These are phyloP conservation scores for Mayetiola destructor DNA, from an alignment of 2,888 invertebrate species.

Conservation along the genomic window DNA sequence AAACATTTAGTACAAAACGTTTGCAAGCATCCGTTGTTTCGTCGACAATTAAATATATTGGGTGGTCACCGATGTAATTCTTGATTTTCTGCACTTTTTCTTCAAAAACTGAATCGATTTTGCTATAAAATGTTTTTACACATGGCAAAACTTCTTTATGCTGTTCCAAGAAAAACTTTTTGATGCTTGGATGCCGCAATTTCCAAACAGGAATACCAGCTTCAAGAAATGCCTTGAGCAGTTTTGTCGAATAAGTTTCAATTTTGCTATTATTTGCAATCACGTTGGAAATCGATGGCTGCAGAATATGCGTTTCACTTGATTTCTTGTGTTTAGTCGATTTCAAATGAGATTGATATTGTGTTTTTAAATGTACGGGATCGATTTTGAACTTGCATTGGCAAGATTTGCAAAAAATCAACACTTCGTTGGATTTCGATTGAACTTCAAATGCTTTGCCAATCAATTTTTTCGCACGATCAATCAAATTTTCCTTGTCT, in stretches of 20 bases:
- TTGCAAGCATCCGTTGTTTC: background rate
- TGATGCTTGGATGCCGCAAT: constrained; percentile 1
- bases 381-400: background rate
- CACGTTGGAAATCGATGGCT: background rate
- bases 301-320: background rate
- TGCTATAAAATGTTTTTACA: background rate
- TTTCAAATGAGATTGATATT: background rate
- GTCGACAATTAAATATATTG: constrained; percentile 3
- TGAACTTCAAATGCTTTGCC: no score
- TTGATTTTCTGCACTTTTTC: background rate
- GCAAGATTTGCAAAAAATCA: no score
- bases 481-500: background rate
- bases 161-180: background rate
- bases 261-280: background rate
- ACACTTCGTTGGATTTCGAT: no score
- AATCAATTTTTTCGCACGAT: background rate
- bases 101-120: background rate
- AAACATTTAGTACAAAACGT: background rate
- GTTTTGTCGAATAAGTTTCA: background rate
- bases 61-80: background rate
- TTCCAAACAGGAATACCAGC: background rate
- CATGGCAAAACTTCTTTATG: background rate
- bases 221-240: background rate
- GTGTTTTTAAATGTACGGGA: background rate
- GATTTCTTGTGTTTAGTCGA: background rate